Evolutionary conservation across 2,797 vertebrate species (phyloP).

Genomic region (Hephaestus fuliginosus): DNA sequence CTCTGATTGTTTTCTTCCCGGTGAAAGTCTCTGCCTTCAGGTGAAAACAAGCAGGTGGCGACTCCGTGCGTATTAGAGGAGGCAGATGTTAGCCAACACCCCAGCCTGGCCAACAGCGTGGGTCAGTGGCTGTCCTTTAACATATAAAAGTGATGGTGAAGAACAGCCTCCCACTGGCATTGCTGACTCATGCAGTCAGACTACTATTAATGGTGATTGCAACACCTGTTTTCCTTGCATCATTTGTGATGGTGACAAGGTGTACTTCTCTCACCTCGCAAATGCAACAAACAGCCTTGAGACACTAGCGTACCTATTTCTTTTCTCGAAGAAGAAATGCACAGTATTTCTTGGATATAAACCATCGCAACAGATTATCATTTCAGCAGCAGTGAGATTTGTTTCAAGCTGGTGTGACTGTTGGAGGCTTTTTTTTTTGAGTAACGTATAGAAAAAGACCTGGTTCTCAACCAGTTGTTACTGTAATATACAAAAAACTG

Average conservation of each 20-base stretch:
- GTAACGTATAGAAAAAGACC: neutral
- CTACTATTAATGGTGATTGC: neutral
- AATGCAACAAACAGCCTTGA: neutral
- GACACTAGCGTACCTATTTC: neutral
- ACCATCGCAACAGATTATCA: neutral
- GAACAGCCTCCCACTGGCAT: neutral
- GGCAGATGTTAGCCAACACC: conserved; percentile 29
- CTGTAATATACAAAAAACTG: neutral
- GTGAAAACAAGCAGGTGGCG: conserved; percentile 47
- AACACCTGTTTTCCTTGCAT: conserved; percentile 11
- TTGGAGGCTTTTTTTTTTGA: neutral
- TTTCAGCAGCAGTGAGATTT: neutral
- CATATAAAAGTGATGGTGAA: conserved; percentile 1
- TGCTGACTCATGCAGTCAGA: neutral
- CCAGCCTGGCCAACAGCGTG: conserved; percentile 5
- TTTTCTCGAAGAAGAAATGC: neutral
- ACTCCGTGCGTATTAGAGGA: conserved; percentile 20
- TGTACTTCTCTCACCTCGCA: neutral
- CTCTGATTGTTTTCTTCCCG: conserved; percentile 11
- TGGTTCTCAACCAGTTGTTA: neutral
- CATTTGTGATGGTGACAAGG: neutral
- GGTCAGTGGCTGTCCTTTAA: conserved; percentile 29
- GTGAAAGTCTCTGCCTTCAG: conserved; percentile 29
- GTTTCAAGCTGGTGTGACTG: neutral
- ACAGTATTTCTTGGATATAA: neutral